phyloP scores from a whole-genome alignment of 2,797 vertebrate species.

The Cirrhinus molitorella region DNA sequence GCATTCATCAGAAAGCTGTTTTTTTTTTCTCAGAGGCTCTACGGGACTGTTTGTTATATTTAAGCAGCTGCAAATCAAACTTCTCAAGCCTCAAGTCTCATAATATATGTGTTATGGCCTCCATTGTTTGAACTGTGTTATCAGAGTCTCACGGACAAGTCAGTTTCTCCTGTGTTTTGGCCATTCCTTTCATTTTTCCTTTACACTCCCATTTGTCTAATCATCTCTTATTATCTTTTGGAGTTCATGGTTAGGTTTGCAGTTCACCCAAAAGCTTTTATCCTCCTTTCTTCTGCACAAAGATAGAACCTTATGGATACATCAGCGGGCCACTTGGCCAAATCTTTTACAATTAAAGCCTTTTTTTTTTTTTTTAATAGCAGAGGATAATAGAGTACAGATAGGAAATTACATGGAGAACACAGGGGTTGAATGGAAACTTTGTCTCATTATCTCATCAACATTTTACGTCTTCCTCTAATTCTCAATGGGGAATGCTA shows the following conservation, averaged over 20 bases:
- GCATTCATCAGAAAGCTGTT: neutral
- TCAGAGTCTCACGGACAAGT: neutral
- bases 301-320: neutral
- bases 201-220: constrained; percentile 47
- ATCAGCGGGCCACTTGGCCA: neutral
- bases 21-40: constrained; percentile 6
- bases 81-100: constrained; percentile 10
- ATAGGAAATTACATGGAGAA: neutral
- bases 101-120: neutral
- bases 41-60: constrained; percentile 14
- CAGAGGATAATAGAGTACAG: neutral
- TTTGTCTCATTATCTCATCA: neutral
- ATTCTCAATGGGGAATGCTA: neutral
- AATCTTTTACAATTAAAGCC: neutral
- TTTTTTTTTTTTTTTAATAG: neutral
- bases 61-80: neutral
- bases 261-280: constrained; percentile 11
- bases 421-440: neutral
- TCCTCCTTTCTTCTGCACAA: constrained; percentile 3
- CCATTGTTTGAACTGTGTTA: neutral
- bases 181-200: constrained; percentile 21
- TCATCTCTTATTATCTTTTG: constrained; percentile 46
- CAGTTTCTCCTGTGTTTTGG: constrained; percentile 9
- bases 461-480: neutral
- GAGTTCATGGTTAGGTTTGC: constrained; percentile 30